These are phyloP conservation scores for Falco punctatus DNA, from an alignment of 2,113 vertebrate genomes.

Conservation along the genomic window DNA sequence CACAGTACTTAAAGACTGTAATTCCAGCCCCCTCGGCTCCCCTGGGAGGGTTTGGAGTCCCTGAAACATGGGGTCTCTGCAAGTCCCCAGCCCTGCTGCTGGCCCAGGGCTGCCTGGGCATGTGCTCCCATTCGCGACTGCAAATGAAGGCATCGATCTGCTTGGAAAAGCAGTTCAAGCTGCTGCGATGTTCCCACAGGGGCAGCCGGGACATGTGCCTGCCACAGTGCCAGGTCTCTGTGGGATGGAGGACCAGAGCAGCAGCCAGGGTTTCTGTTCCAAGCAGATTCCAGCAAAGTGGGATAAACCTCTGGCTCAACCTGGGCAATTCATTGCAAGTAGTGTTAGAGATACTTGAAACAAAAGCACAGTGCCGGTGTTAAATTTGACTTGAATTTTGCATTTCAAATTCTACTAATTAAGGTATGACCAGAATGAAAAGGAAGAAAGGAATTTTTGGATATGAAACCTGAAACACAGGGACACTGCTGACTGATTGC, in stretches of 20 bases:
- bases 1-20: fast-evolving
- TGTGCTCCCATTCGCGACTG: fast-evolving
- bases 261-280: neutral
- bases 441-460: neutral
- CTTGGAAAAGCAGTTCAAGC: fast-evolving
- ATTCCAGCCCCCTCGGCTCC: neutral
- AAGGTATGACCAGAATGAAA: neutral
- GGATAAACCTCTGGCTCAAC: neutral
- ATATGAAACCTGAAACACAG: neutral
- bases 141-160: fast-evolving
- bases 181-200: fast-evolving
- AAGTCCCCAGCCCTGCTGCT: neutral
- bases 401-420: neutral
- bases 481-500: neutral
- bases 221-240: fast-evolving
- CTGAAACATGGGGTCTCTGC: fast-evolving
- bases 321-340: neutral
- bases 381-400: neutral
- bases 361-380: fast-evolving
- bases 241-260: fast-evolving
- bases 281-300: neutral
- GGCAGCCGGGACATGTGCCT: fast-evolving
- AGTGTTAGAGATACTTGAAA: fast-evolving
- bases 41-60: neutral
- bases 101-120: neutral